These are phyloP conservation scores for Oreortyx pictus DNA, from an alignment of 2,797 vertebrate genomes.

Conservation along the genomic window DNA sequence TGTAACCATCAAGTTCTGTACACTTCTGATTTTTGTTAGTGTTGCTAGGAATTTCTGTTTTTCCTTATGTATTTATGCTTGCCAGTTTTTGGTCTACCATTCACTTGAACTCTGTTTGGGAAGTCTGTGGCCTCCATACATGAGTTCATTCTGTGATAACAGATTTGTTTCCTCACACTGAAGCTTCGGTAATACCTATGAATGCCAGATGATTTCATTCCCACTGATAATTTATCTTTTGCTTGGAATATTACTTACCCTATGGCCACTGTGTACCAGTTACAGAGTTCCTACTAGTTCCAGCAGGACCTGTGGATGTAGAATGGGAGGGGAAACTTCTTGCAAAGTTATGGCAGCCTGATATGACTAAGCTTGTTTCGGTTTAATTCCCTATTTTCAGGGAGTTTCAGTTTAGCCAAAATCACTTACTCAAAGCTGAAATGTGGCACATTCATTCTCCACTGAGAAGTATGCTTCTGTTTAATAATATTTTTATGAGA, in stretches of 20 bases:
- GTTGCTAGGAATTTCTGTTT: neutral
- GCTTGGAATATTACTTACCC: neutral
- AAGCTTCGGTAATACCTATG: neutral
- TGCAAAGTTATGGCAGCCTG: neutral
- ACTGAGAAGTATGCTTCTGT: slow-evolving; percentile 55
- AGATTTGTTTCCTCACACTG: neutral
- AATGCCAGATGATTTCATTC: neutral
- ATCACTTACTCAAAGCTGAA: slow-evolving; percentile 16
- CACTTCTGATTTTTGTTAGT: neutral
- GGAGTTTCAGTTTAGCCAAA: slow-evolving; percentile 14
- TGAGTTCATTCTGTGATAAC: neutral
- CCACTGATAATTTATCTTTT: neutral
- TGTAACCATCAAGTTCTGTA: neutral
- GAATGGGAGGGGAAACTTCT: neutral
- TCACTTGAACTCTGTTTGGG: neutral
- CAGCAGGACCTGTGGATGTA: neutral
- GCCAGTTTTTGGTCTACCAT: neutral
- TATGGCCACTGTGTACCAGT: neutral
- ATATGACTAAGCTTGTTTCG: neutral
- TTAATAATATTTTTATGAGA: slow-evolving; percentile 67
- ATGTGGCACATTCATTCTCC: slow-evolving; percentile 22
- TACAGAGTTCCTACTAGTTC: neutral
- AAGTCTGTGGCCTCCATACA: neutral
- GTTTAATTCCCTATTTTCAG: slow-evolving; percentile 57
- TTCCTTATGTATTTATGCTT: neutral